Conservation (phyloP, 2,113 vertebrate genomes). For the Labrus mixtus region DNA sequence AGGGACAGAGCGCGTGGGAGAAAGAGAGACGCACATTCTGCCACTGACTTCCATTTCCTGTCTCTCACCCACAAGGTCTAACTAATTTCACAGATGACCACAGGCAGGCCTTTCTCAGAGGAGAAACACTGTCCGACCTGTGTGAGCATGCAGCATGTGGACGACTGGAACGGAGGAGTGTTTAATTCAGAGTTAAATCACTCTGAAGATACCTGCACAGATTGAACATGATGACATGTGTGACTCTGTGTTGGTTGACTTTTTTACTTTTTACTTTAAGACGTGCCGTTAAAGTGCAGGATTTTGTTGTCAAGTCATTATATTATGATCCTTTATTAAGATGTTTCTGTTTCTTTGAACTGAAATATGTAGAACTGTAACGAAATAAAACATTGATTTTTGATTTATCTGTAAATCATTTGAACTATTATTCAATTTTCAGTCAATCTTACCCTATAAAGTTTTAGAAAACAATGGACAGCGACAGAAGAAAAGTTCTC, state of each 20-base stretch:
- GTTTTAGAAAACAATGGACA: too few relatives aligned
- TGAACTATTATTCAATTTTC: too few relatives aligned
- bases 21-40: constrained; percentile 70
- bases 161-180: constrained; percentile 21
- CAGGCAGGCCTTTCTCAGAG: constrained; percentile 43
- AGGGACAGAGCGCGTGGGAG: constrained; percentile 75
- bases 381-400: too few relatives aligned
- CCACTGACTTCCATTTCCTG: constrained; percentile 79
- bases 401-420: too few relatives aligned
- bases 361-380: too few relatives aligned
- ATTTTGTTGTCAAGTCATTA: neutral
- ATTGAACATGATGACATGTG: neutral
- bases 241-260: neutral
- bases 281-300: neutral
- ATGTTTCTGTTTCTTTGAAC: neutral
- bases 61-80: constrained; percentile 77
- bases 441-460: too few relatives aligned
- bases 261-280: neutral
- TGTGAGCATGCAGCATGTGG: constrained; percentile 28
- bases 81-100: constrained; percentile 79
- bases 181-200: constrained; percentile 33
- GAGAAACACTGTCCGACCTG: constrained; percentile 34
- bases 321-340: neutral
- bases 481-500: too few relatives aligned
- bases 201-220: neutral